A percentile compares a stretch with the other conserved stretches of the same genome.
Conservation (phyloP, 2,797 vertebrate genomes). For the Sitta carolinensis region DNA sequence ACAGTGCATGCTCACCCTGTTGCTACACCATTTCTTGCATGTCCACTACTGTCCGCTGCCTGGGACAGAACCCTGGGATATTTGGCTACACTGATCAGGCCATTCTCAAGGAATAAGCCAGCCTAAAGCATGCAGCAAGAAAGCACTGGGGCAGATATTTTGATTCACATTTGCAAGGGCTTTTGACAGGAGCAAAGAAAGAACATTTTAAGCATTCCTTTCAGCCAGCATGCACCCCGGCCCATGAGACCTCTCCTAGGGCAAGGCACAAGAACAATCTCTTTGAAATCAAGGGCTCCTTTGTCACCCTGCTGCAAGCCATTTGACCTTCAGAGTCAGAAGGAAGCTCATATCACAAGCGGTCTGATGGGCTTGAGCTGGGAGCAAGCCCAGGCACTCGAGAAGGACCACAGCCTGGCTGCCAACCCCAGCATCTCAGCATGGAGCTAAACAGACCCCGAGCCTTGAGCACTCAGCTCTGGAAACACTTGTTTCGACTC, state of each 20-base stretch:
- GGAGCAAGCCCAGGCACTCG: neutral
- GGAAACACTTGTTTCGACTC: conserved; percentile 9
- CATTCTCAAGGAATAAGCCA: neutral
- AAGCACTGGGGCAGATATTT: conserved; percentile 44
- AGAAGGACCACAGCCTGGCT: neutral
- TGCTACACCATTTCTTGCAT: neutral
- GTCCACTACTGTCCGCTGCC: neutral
- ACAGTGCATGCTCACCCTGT: neutral
- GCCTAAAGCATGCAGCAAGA: neutral
- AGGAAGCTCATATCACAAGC: conserved; percentile 26
- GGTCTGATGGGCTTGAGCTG: conserved; percentile 4
- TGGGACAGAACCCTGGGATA: neutral
- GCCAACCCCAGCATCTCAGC: conserved; percentile 25
- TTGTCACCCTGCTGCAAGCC: conserved; percentile 54
- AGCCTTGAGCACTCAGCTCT: neutral
- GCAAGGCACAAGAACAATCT: conserved; percentile 47
- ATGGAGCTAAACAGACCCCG: neutral
- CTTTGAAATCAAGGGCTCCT: conserved; percentile 52
- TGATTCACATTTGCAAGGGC: conserved; percentile 33
- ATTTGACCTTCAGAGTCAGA: conserved; percentile 63
- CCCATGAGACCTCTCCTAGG: conserved; percentile 32
- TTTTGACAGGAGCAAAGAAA: conserved; percentile 58
- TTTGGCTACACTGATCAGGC: neutral
- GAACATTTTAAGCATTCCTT: conserved; percentile 62
- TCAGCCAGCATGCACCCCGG: neutral